Conservation (phyloP, 2,888 invertebrate genomes). For the Sialis fuliginosa region DNA sequence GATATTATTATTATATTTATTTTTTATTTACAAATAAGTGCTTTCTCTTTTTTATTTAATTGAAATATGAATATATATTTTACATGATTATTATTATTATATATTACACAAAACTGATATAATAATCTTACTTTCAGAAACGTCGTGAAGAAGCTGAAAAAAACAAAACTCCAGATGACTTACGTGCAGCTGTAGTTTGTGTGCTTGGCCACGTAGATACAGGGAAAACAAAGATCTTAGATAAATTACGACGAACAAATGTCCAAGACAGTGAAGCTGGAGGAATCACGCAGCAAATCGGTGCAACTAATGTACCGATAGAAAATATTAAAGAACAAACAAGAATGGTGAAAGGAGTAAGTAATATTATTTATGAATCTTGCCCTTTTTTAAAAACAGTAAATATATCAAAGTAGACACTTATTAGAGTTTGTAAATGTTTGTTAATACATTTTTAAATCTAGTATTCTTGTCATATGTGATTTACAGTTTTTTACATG, state of each 20-base stretch:
- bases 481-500: too few species aligned
- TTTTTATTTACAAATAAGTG: too few species aligned
- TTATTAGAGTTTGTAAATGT: neutral
- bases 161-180: constrained; percentile 41
- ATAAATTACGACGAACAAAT: constrained; percentile 79
- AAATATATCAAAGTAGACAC: neutral
- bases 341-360: constrained; percentile 78
- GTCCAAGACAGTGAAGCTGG: constrained; percentile 96
- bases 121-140: constrained; percentile 28
- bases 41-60: too few species aligned
- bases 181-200: constrained; percentile 94
- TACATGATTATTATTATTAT: too few species aligned
- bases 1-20: too few species aligned
- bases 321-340: constrained; percentile 91
- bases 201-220: constrained; percentile 99
- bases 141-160: constrained; percentile 52
- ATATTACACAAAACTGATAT: too few species aligned
- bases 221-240: constrained; percentile 97
- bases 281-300: constrained; percentile 99
- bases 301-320: constrained; percentile 96
- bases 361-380: constrained; percentile 16
- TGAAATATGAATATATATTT: too few species aligned
- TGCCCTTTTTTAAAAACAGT: neutral
- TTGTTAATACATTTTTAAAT: too few species aligned
- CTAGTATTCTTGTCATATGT: too few species aligned